A percentile compares a stretch with the other conserved stretches of the same genome.
Evolutionary conservation across 2,797 vertebrate genomes (phyloP).

Genomic region (Sternotherus odoratus): DNA sequence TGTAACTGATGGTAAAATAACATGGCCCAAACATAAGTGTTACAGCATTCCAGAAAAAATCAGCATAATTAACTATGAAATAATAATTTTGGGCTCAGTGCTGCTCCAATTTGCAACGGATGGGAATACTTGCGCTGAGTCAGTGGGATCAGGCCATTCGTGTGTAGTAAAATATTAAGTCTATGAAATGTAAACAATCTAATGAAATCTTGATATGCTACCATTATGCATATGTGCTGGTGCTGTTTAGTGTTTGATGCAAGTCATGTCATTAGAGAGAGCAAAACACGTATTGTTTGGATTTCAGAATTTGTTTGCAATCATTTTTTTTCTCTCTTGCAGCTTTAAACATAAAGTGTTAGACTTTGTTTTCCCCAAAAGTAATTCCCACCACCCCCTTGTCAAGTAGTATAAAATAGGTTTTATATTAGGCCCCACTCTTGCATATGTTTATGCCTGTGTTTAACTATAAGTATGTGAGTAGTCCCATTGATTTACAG

Average conservation of each 20-base stretch:
- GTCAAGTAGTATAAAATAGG: neutral
- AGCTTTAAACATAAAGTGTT: neutral
- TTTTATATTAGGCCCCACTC: neutral
- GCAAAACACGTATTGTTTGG: neutral
- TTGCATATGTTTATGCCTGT: neutral
- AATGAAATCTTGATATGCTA: neutral
- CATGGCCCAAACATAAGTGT: slow-evolving; percentile 11
- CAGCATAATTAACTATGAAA: neutral
- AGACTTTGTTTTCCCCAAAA: neutral
- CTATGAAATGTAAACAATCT: neutral
- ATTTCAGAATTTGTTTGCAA: neutral
- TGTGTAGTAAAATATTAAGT: neutral
- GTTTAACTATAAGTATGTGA: neutral
- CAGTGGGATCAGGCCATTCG: neutral
- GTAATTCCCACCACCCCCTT: neutral
- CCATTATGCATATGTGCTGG: neutral
- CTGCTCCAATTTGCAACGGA: neutral
- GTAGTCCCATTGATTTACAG: neutral
- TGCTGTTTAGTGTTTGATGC: neutral
- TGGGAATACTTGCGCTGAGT: neutral
- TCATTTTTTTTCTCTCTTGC: neutral
- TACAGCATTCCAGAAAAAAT: neutral
- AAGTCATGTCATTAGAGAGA: neutral
- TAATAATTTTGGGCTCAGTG: neutral
- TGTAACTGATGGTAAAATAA: slow-evolving; percentile 1